Percentiles rank a stretch among this genome's conserved stretches.
phyloP scores from a whole-genome alignment of 2,888 invertebrate species.

The Chymomyza fuscimana region DNA sequence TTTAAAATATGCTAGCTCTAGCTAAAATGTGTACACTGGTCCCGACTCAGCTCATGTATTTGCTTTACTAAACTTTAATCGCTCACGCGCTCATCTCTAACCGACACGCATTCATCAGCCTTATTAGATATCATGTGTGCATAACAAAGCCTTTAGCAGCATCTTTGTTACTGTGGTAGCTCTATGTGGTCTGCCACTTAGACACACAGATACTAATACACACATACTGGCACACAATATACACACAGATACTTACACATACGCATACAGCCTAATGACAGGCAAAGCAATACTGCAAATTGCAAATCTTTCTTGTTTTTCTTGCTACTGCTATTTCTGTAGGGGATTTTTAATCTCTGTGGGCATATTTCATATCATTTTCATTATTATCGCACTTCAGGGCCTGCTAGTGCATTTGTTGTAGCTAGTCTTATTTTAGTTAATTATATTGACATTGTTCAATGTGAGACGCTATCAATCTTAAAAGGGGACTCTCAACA shows the following conservation, averaged over 20 bases:
- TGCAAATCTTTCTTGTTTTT: constrained; percentile 1
- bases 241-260: constrained; percentile 3
- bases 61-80: not conserved
- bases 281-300: not conserved
- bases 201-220: not conserved
- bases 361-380: constrained; percentile 44
- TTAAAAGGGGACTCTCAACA: not conserved
- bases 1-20: too few species aligned
- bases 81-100: not conserved
- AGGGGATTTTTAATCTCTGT: constrained; percentile 44
- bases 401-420: not conserved
- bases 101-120: not conserved
- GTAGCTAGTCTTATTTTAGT: not conserved
- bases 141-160: not conserved
- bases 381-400: constrained; percentile 37
- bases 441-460: not conserved
- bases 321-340: not conserved
- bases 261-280: constrained; percentile 18
- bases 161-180: not conserved
- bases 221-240: not conserved
- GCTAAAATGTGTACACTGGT: too few species aligned
- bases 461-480: not conserved
- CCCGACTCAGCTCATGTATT: too few species aligned
- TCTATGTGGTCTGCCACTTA: not conserved
- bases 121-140: not conserved